Conservation (phyloP, 2,888 invertebrate species). For the Drosophila neonasuta region DNA sequence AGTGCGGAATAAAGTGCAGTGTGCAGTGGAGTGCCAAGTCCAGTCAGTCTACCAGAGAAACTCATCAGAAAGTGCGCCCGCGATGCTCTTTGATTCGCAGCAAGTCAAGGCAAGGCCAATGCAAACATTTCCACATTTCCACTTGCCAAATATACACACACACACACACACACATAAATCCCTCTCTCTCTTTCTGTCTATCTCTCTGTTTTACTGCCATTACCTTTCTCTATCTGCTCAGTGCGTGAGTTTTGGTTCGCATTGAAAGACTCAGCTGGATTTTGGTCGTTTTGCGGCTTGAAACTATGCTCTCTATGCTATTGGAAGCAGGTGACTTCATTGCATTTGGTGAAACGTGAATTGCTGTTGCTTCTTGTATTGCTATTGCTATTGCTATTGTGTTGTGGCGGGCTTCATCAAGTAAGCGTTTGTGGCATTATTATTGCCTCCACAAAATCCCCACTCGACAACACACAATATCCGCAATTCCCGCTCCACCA, state of each 20-base stretch:
- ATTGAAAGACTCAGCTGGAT: conserved; percentile 15
- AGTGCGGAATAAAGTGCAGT: not conserved
- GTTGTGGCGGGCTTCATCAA: conserved; percentile 7
- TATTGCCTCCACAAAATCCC: not conserved
- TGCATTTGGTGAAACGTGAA: conserved; percentile 6
- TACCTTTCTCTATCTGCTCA: not conserved
- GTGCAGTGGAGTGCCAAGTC: not conserved
- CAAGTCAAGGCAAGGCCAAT: conserved; percentile 15
- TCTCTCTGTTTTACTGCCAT: not conserved
- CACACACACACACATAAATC: not conserved
- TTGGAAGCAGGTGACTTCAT: conserved; percentile 23
- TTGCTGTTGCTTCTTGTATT: not conserved
- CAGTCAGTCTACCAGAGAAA: conserved; percentile 20
- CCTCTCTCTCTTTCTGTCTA: not conserved
- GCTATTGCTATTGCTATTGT: not conserved
- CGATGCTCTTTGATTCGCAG: conserved; percentile 30
- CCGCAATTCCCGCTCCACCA: not conserved
- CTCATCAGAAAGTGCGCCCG: conserved; percentile 35
- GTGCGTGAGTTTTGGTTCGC: conserved; percentile 15
- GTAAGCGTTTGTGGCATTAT: conserved; percentile 11
- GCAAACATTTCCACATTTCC: conserved; percentile 31
- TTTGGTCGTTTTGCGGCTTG: conserved; percentile 5
- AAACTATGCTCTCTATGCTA: not conserved
- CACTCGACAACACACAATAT: not conserved
- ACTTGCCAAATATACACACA: conserved; percentile 30